A percentile compares a stretch with the other conserved stretches of the same genome.
These are phyloP conservation scores for Ascidia mentula DNA, from an alignment of 23 tunicate genomes.

Conservation along the genomic window DNA sequence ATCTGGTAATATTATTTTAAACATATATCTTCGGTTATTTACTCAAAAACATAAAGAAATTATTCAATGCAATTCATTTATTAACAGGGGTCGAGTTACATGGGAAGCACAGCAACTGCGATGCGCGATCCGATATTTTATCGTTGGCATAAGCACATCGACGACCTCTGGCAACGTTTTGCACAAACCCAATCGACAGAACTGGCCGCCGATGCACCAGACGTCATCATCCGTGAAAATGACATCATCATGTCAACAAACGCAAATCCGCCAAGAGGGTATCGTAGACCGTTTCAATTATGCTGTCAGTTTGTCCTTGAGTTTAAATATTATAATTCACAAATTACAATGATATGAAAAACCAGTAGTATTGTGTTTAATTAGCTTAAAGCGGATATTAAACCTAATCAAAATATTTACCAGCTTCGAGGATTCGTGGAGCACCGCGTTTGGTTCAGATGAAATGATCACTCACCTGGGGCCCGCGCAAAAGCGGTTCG, in stretches of 20 bases:
- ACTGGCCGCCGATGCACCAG: conserved; percentile 49
- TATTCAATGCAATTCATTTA: background rate
- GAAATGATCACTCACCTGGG: conserved; percentile 47
- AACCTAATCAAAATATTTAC: no score
- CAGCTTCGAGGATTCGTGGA: conserved; percentile 4
- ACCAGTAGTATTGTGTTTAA: no score
- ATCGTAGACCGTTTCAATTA: no score
- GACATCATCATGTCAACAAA: conserved; percentile 52
- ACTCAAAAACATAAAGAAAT: background rate
- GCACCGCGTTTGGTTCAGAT: conserved; percentile 1
- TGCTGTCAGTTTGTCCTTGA: no score
- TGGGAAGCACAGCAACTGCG: conserved; percentile 52
- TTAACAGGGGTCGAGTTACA: conserved; percentile 53
- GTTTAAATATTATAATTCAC: no score
- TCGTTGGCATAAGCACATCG: conserved; percentile 84
- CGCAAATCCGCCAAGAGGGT: conserved; percentile 30
- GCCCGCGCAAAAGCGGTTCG: conserved; percentile 54
- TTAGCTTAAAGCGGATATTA: no score
- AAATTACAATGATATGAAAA: no score
- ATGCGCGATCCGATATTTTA: conserved; percentile 82
- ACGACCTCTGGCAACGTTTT: conserved; percentile 72
- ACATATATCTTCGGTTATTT: no score
- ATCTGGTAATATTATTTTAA: no score
- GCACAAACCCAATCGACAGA: conserved; percentile 41
- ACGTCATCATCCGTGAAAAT: conserved; percentile 34